These are phyloP conservation scores for Chaetura pelagica DNA, from an alignment of 2,113 vertebrate genomes.

Conservation along the genomic window DNA sequence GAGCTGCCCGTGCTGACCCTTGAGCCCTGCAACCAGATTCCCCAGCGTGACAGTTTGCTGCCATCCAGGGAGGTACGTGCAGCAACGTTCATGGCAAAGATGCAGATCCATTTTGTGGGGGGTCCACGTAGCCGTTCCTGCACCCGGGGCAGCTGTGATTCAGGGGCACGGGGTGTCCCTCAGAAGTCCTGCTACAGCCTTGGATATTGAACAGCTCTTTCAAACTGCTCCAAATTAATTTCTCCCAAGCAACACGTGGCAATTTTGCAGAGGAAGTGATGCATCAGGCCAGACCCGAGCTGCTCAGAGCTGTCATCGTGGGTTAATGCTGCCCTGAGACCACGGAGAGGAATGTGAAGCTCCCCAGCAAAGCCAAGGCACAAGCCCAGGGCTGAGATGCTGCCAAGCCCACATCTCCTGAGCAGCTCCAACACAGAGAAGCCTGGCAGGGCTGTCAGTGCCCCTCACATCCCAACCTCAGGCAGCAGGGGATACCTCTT, in stretches of 20 bases:
- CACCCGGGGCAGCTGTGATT: accelerated
- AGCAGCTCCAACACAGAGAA: not conserved
- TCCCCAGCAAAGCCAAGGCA: not conserved
- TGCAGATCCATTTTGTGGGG: accelerated
- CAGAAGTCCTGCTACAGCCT: not conserved
- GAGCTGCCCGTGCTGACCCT: not conserved
- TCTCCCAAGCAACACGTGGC: accelerated
- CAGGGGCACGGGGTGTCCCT: accelerated
- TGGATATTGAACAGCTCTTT: not conserved
- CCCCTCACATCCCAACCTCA: not conserved
- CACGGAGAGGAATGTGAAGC: not conserved
- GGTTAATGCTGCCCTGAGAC: not conserved
- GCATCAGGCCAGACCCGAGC: not conserved
- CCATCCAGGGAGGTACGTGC: not conserved
- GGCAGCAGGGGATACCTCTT: not conserved
- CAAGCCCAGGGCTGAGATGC: not conserved
- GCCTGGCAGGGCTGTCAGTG: not conserved
- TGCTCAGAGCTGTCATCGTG: not conserved
- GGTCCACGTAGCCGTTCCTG: not conserved
- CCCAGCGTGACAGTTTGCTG: not conserved
- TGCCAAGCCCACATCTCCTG: not conserved
- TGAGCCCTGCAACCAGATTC: not conserved
- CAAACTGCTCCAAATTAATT: not conserved
- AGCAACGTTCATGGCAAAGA: not conserved
- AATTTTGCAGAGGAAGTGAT: not conserved